Evolutionary conservation across 1,140 invertebrate genomes (phyloP), one percentile per base, ranked within the genome.

Genomic region (Aphelinus atriplicis): DNA sequence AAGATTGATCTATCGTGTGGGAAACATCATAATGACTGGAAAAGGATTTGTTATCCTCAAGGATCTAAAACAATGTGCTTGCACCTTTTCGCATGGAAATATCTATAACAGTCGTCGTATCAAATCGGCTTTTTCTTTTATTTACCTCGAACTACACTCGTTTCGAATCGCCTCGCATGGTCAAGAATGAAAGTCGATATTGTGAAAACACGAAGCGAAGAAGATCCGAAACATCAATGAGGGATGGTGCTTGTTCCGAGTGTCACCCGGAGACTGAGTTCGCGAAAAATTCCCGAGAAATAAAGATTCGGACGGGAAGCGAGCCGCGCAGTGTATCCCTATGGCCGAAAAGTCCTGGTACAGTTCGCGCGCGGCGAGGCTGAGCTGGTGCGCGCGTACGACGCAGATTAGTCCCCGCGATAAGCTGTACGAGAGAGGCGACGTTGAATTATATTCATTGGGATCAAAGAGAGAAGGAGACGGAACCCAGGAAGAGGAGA

Each of bases 401-500:
- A 7, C 71, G 26, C 55, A 73, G 71, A 73, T 73, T 63, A 55
- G 46, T 51, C 55, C 55, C 3, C 9, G 7, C 64, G 71, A 73
- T 73, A 73, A 65, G 5, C 9, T 7, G 1, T 45, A 47, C 56
- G 10, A 47, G 56, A 43, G 66, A 60, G 61, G 64, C 50, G 3
- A 46, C 69, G 65, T 64, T 70, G 71, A 77, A 57, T 67, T 69
- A 71, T 74, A 71, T 63, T 58, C 68, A 68, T 58, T 45, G 61
- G 74, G 73, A 73, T 73, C 66, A 66, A 76, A 65, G 69, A 66
- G 71, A 55, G 56, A 60, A 51, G 67, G 47, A 62, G 48, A 57
- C 26, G 48, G 46, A n/a, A 26, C 50, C 26, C 26, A 4, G 58
- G 51, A 9, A 53, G 51, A 53, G 43, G 68, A 83, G 84, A 87